Percentiles rank a stretch among this genome's conserved stretches.
Evolutionary conservation across 2,113 vertebrate species (phyloP).

Genomic region (Hymenochirus boettgeri): DNA sequence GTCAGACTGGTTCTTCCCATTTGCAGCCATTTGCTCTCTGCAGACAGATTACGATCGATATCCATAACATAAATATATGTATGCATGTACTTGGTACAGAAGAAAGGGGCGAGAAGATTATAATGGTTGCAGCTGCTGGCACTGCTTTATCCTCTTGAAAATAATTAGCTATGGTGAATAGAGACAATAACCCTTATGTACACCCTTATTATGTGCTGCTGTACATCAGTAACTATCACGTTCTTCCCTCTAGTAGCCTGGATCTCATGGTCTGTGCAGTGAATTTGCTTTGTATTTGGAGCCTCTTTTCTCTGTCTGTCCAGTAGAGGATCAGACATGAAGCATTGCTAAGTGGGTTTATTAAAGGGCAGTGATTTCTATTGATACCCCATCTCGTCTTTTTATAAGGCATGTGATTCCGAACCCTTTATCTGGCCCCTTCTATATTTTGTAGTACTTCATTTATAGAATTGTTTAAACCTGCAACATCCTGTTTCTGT

Average conservation of each 20-base stretch:
- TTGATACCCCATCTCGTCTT: conserved; percentile 36
- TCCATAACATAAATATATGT: conserved; percentile 44
- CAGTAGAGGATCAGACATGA: conserved; percentile 65
- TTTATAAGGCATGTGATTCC: conserved; percentile 18
- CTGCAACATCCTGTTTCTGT: no score
- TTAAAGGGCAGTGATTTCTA: conserved; percentile 40
- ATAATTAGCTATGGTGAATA: conserved; percentile 36
- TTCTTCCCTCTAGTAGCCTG: conserved; percentile 43
- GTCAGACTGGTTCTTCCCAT: conserved; percentile 65
- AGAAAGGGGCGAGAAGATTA: conserved; percentile 16
- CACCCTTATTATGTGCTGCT: conserved; percentile 35
- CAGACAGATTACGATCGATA: conserved; percentile 78
- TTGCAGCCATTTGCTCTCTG: conserved; percentile 72
- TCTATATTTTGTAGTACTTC: not conserved
- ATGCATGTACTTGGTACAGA: conserved; percentile 40
- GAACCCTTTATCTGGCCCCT: not conserved
- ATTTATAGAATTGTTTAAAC: not conserved
- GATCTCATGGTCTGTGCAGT: conserved; percentile 61
- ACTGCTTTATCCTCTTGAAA: not conserved
- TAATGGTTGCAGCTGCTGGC: not conserved
- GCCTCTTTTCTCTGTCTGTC: conserved; percentile 56
- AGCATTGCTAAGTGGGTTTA: conserved; percentile 43
- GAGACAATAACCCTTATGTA: conserved; percentile 22
- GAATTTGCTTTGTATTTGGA: conserved; percentile 61
- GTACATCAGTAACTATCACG: conserved; percentile 41